Conservation (phyloP, 35 echinoderm and acorn worm species). For the Anneissia japonica region DNA sequence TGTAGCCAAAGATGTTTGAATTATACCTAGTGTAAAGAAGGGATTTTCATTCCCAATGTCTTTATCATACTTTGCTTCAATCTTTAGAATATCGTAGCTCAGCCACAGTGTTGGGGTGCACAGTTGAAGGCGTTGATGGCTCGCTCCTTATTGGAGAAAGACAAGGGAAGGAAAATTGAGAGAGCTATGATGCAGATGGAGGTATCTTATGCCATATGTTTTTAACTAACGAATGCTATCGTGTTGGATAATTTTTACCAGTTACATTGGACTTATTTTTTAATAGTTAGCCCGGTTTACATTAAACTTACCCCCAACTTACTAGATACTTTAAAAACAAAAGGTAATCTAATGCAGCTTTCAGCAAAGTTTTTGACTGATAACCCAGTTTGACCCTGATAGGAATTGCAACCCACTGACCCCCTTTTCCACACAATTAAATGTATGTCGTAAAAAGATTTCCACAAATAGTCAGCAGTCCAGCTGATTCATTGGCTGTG, state of each 20-base stretch:
- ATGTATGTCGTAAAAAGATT: too few species aligned
- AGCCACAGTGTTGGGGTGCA: conserved; percentile 31
- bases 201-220: too few species aligned
- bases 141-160: conserved; percentile 70
- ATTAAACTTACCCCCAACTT: too few species aligned
- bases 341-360: too few species aligned
- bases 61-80: not conserved
- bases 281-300: too few species aligned
- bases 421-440: too few species aligned
- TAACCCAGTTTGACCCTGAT: too few species aligned
- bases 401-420: too few species aligned
- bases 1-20: conserved; percentile 1
- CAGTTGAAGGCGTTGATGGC: conserved; percentile 52
- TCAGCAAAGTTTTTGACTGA: too few species aligned
- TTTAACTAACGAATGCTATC: not conserved
- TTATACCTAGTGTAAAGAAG: not conserved
- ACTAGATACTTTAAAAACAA: too few species aligned
- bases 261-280: too few species aligned
- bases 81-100: not conserved
- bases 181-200: conserved; percentile 93
- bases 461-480: not conserved
- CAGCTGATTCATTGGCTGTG: not conserved
- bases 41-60: not conserved
- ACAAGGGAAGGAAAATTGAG: conserved; percentile 61
- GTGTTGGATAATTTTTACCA: too few species aligned